Evolutionary conservation across 1,140 invertebrate genomes (phyloP).

Genomic region (Elysia chlorotica): DNA sequence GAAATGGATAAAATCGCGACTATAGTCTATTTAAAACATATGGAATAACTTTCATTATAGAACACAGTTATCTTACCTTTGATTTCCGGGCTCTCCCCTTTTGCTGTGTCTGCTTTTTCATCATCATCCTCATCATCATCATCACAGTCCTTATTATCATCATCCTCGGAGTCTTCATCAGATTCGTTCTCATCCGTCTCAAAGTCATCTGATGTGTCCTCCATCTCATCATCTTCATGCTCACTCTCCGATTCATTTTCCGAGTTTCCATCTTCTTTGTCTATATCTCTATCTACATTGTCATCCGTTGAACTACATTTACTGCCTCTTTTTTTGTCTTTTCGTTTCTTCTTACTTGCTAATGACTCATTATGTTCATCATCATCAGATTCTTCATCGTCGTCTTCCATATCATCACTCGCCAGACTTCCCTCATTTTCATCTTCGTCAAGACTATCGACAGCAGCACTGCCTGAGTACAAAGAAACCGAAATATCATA

Average conservation of each 20-base stretch:
- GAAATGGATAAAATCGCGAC: too few relatives aligned
- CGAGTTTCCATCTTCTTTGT: neutral
- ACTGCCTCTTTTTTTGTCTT: too few relatives aligned
- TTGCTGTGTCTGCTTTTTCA: neutral
- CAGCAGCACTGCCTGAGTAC: neutral
- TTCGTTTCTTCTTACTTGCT: neutral
- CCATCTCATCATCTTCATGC: conserved; percentile 1
- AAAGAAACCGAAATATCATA: neutral
- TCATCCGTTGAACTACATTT: neutral
- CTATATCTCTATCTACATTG: neutral
- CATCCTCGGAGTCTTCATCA: neutral
- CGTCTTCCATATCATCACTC: neutral
- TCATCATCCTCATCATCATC: conserved; percentile 2
- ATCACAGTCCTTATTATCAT: neutral
- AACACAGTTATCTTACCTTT: conserved; percentile 8
- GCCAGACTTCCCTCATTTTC: neutral
- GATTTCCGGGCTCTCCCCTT: conserved; percentile 8
- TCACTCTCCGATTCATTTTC: neutral
- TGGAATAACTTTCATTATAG: too few relatives aligned
- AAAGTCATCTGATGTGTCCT: neutral
- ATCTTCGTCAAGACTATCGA: neutral
- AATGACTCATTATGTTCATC: neutral
- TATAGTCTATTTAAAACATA: too few relatives aligned
- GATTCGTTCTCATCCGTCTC: conserved; percentile 8
- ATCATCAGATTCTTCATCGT: neutral